Conservation (phyloP, 2,888 invertebrate genomes). For the Sylvicola cinctus region DNA sequence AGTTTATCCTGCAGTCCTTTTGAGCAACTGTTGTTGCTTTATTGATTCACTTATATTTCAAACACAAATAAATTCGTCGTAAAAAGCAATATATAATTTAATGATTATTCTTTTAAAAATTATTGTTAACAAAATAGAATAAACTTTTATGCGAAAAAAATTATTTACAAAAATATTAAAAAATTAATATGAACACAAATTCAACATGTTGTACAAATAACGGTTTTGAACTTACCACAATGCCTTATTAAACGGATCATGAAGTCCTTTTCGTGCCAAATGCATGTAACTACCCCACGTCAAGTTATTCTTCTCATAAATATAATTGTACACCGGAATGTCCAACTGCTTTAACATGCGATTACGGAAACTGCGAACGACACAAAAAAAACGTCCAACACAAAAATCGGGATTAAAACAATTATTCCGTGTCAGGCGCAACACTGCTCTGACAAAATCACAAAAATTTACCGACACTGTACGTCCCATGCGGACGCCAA, state of each 20-base stretch:
- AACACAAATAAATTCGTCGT: no score
- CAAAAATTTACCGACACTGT: slow-evolving; percentile 15
- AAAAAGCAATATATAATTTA: no score
- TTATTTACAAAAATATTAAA: neutral
- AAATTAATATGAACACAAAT: slow-evolving; percentile 1
- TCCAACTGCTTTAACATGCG: slow-evolving; percentile 13
- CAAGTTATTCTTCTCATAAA: slow-evolving; percentile 23
- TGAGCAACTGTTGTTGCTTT: no score
- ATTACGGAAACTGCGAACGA: slow-evolving; percentile 12
- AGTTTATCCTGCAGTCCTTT: no score
- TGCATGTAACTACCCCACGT: slow-evolving; percentile 26
- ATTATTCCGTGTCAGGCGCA: no score
- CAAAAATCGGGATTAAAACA: neutral
- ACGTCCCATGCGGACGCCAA: slow-evolving; percentile 26
- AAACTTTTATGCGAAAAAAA: no score
- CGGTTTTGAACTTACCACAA: slow-evolving; percentile 27
- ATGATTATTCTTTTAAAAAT: no score
- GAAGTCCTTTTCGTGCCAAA: slow-evolving; percentile 22
- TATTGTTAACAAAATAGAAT: no score
- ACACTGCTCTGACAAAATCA: neutral
- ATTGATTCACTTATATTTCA: no score
- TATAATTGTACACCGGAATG: slow-evolving; percentile 26
- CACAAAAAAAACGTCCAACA: neutral
- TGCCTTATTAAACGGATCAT: slow-evolving; percentile 25
- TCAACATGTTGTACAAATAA: no score